Evolutionary conservation across 1,140 invertebrate species (phyloP).

Genomic region (Gonatopus flavifemur): DNA sequence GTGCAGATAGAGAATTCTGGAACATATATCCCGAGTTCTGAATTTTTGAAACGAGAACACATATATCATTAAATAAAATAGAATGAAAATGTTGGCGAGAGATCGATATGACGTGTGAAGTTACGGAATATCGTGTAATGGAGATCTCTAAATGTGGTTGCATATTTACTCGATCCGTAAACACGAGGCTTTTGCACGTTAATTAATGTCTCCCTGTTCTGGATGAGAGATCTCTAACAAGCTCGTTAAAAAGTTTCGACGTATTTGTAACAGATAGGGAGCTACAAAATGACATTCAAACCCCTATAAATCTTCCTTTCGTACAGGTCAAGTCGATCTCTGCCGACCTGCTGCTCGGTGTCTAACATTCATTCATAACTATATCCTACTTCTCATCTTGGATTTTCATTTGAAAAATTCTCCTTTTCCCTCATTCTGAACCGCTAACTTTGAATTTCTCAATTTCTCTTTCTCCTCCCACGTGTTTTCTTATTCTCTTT

Average conservation of each 20-base stretch:
- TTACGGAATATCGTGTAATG: too few relatives aligned
- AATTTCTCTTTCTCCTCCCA: neutral
- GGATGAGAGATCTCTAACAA: constrained; percentile 27
- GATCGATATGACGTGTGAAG: too few relatives aligned
- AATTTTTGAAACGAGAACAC: too few relatives aligned
- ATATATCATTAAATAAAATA: too few relatives aligned
- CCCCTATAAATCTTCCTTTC: constrained; percentile 17
- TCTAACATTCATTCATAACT: neutral
- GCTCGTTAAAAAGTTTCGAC: constrained; percentile 40
- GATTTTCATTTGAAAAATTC: constrained; percentile 3
- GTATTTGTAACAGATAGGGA: constrained; percentile 29
- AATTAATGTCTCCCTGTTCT: constrained; percentile 31
- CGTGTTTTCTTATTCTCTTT: neutral
- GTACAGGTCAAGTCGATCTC: constrained; percentile 4
- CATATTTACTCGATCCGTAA: too few relatives aligned
- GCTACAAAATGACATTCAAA: constrained; percentile 30
- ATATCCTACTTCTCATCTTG: constrained; percentile 1
- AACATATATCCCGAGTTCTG: too few relatives aligned
- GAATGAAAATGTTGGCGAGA: too few relatives aligned
- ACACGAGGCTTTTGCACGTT: constrained; percentile 18
- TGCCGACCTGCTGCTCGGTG: constrained; percentile 1
- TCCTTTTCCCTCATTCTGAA: constrained; percentile 10
- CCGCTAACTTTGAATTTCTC: neutral
- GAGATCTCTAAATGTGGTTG: too few relatives aligned
- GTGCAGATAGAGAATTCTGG: too few relatives aligned